Percentiles rank a stretch among this genome's conserved stretches.
phyloP scores from a whole-genome alignment of 2,888 invertebrate species.

The Drosophila suboccidentalis region DNA sequence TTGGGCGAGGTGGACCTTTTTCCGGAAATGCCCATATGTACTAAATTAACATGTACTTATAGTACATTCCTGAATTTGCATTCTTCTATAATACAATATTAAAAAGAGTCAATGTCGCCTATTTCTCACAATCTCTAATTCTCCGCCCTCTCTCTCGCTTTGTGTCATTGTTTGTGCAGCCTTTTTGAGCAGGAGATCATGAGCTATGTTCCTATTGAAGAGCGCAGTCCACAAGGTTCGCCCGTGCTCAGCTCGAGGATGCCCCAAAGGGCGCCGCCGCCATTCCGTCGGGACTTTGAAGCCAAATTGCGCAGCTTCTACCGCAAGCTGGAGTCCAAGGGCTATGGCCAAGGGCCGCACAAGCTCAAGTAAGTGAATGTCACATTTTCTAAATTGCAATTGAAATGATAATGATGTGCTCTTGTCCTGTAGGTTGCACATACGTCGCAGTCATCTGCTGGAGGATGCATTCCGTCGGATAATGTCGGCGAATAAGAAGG shows the following conservation, averaged over 20 bases:
- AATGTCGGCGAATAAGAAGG: conserved; percentile 98
- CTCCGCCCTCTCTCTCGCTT: background rate
- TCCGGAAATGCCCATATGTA: no score
- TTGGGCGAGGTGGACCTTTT: no score
- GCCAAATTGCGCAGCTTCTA: conserved; percentile 98
- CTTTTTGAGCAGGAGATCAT: conserved; percentile 99
- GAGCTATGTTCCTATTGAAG: conserved; percentile 94
- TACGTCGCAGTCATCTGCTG: conserved; percentile 95
- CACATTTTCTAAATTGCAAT: no score
- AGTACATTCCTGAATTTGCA: no score
- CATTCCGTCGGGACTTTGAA: conserved; percentile 97
- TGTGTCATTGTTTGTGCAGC: conserved; percentile 87
- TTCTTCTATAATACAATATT: no score
- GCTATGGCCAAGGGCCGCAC: conserved; percentile 98
- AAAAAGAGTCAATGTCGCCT: background rate
- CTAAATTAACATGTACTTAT: no score
- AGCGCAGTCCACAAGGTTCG: conserved; percentile 88
- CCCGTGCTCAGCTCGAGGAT: conserved; percentile 91
- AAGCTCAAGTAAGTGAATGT: conserved; percentile 92
- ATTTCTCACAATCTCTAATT: background rate
- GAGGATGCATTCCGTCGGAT: conserved; percentile 98
- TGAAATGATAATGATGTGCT: background rate
- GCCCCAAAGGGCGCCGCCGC: conserved; percentile 93
- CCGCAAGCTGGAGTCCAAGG: conserved; percentile 97
- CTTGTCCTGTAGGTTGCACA: conserved; percentile 90